These are phyloP conservation scores for Cebus imitator DNA, from an alignment of 2,113 vertebrate genomes.

Conservation along the genomic window DNA sequence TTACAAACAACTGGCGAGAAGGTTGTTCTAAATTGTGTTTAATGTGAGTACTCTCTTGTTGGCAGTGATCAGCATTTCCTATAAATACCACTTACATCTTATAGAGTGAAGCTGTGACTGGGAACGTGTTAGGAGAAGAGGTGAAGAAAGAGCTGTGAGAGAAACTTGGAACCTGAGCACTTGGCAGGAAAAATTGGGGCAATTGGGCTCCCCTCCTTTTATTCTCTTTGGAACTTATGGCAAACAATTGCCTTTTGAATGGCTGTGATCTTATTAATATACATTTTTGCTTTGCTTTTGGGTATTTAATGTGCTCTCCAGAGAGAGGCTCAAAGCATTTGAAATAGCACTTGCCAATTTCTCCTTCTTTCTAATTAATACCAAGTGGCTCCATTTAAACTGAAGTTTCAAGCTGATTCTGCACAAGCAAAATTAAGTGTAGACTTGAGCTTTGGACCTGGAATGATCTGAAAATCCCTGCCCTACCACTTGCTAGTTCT, in stretches of 20 bases:
- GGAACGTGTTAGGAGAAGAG: constrained; percentile 38
- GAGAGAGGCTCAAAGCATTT: constrained; percentile 71
- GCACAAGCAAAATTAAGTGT: not conserved
- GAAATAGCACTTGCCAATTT: constrained; percentile 72
- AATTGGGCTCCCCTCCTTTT: constrained; percentile 50
- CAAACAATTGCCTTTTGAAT: constrained; percentile 69
- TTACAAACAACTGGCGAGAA: constrained; percentile 77
- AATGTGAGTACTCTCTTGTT: constrained; percentile 64
- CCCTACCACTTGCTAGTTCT: not conserved
- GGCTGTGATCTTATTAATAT: constrained; percentile 70
- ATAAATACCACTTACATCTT: constrained; percentile 66
- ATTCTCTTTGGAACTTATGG: constrained; percentile 63
- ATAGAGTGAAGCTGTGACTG: constrained; percentile 30
- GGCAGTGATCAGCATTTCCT: constrained; percentile 66
- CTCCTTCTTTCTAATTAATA: constrained; percentile 74
- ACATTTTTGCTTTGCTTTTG: constrained; percentile 73
- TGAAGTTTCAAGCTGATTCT: constrained; percentile 44
- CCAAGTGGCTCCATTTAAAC: constrained; percentile 65
- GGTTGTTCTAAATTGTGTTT: constrained; percentile 68
- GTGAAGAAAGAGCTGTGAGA: constrained; percentile 49
- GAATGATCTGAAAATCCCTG: not conserved
- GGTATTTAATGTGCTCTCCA: constrained; percentile 73
- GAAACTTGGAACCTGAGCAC: constrained; percentile 49
- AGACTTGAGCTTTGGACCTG: not conserved
- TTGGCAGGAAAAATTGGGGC: constrained; percentile 46